Evolutionary conservation across 2,113 vertebrate species (phyloP), one percentile per base, ranked within the genome.

Genomic region (Solea senegalensis): DNA sequence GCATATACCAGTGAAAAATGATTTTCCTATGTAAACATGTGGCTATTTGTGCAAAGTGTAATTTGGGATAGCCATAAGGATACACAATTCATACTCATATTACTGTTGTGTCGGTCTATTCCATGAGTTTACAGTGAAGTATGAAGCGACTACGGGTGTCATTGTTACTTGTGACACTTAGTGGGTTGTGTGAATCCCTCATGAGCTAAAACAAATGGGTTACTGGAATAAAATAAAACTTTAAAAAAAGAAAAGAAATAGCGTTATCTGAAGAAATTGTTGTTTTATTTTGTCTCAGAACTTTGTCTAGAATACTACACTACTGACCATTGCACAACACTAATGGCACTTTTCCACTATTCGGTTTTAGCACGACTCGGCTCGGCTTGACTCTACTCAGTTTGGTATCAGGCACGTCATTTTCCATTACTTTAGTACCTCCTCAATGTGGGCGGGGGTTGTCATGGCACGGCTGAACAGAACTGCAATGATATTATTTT

Each of bases 201-300:
- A 72, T 82, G 72, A 85, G 62, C 65, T 66, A 57, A 73, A 74
- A 76, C 50, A 79, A 80, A 82, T 65, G 55, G 58, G 65, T 80
- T 71, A 80, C 46, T 10, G 16, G 69, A 81, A 84, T 80, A 67
- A 82, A 90, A 90, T 78, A 77, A 80, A 85, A 6, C 34, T 75
- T 86, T 85, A 68, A 78, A 50, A n/a, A n/a, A 50, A 50, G 44
- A 45, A 9, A 45, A 45, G 9, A 28, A 76, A 78, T 75, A 74
- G 62, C 69, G 75, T 69, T 3, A 26, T 83, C 9, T 11, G 1
- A 44, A 0, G 13, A 9, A 26, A 56, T 62, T 49, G 9, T 28
- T 69, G 40, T 65, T 56, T 73, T 6, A 5, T 51, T 53, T 3
- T 70, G 13, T 74, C 8, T 16, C 5, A 3, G 0, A 4, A 7